A percentile compares a stretch with the other conserved stretches of the same genome.
These are phyloP conservation scores for Zosterops pallidus DNA, from an alignment of 2,113 vertebrate genomes.

Conservation along the genomic window DNA sequence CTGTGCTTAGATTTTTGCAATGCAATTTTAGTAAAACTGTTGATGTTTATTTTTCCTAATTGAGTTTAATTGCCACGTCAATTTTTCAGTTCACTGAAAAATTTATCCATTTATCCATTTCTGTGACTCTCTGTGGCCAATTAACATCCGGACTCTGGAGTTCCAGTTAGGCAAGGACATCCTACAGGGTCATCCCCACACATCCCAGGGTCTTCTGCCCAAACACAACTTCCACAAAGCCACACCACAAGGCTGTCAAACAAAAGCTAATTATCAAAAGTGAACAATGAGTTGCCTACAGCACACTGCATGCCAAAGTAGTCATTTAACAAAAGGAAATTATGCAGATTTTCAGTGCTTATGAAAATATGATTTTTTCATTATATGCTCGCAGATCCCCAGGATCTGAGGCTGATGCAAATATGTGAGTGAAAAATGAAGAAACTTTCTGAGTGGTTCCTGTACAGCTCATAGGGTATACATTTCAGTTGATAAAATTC, in stretches of 20 bases:
- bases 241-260: not conserved
- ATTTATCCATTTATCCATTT: slow-evolving; percentile 2
- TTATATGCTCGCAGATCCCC: not conserved
- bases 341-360: not conserved
- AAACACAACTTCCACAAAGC: not conserved
- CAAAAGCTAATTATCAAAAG: slow-evolving; percentile 5
- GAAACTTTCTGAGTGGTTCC: not conserved
- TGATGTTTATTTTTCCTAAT: slow-evolving; percentile 36
- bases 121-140: not conserved
- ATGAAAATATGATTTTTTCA: not conserved
- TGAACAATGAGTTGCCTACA: not conserved
- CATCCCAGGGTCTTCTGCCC: not conserved
- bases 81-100: slow-evolving; percentile 4
- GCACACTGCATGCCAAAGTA: not conserved
- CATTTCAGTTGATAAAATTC: not conserved
- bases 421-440: not conserved
- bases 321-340: slow-evolving; percentile 11
- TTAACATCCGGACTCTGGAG: not conserved
- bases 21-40: not conserved
- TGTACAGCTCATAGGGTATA: not conserved
- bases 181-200: not conserved
- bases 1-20: not conserved
- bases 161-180: not conserved
- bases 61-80: slow-evolving; percentile 19
- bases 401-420: not conserved